Base-by-base conservation (phyloP, 92 coral and sea anemone species). In the Palythoa grandiflora region DNA sequence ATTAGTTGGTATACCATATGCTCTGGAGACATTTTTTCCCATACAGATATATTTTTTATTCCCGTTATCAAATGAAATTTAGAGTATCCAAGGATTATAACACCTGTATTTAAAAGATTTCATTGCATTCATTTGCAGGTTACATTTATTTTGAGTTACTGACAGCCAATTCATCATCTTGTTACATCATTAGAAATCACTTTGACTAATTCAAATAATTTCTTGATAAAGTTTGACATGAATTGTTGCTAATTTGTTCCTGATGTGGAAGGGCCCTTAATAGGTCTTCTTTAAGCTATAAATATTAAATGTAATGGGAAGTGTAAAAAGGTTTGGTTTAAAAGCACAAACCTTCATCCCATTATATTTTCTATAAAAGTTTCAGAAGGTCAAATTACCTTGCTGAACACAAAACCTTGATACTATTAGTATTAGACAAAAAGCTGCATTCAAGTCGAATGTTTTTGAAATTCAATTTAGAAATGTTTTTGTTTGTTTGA, bases 101-200 rank as follows among this genome's bases (percentile, higher is more conserved):
- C 86, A 81, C 86, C 86, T 81, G 86, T 44, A 12, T 68, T 21
- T 36, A 2, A 11, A 1, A 17, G 60, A 38, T 66, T 36, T 38
- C 16, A 78, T 63, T 16, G 16, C 16, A 54, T 19, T n/a, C n/a
- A 3, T 1, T 60, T 9, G 35, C 60, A 6, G 75, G 20, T 48
- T 60, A 28, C 13, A 7, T 12, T 5, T 65, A 12, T 47, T 66
- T n/a, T 81, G 39, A 65, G 4, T 48, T 28, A 10, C 28, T 65
- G 75, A 66, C 85, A 80, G 85, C 53, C 39, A 54, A 38, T 80
- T 63, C 60, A 16, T 63, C 55, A 19, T 54, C 3, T 12, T 78
- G 68, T 57, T 35, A 78, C 44, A 40, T 15, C 3, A 81, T 61
- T 8, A 47, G 75, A 66, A 81, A 65, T 65, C 54, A 2, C 51